phyloP scores from a whole-genome alignment of 2,888 invertebrate species.

The Sicus ferrugineus region DNA sequence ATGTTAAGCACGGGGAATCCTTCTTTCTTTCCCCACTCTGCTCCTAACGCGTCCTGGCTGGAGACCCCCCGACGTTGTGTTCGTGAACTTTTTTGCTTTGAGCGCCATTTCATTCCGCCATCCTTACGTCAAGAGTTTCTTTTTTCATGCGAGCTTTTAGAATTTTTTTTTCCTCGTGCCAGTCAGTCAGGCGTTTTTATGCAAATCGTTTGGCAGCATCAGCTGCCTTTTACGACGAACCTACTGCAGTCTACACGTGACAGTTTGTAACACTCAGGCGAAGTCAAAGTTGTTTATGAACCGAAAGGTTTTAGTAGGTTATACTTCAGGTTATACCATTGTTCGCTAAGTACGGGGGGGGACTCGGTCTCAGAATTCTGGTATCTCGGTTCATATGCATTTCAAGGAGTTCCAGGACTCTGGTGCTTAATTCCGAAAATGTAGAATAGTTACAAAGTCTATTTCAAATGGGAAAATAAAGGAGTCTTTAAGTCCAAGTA shows the following conservation, averaged over 20 bases:
- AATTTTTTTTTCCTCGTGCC: neutral
- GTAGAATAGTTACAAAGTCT: no score
- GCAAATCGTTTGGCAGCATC: neutral
- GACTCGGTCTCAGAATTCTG: no score
- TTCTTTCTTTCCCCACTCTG: neutral
- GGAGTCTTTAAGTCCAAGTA: no score
- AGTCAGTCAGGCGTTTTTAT: neutral
- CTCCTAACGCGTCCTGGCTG: neutral
- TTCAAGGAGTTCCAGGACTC: no score
- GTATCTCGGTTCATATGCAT: no score
- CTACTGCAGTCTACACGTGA: neutral
- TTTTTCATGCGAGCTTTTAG: neutral
- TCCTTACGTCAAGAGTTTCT: neutral
- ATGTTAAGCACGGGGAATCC: slow-evolving; percentile 2
- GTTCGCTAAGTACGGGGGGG: no score
- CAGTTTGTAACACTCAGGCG: no score
- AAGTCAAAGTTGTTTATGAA: no score
- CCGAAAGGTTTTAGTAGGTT: no score
- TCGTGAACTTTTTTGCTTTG: slow-evolving; percentile 1
- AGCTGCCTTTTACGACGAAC: neutral
- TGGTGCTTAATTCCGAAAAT: no score
- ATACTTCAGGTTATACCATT: no score
- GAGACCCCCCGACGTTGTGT: neutral
- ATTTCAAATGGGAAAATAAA: no score
- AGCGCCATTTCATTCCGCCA: slow-evolving; percentile 15